Conservation (phyloP, 2,113 vertebrate genomes). For the Paratilapia polleni region DNA sequence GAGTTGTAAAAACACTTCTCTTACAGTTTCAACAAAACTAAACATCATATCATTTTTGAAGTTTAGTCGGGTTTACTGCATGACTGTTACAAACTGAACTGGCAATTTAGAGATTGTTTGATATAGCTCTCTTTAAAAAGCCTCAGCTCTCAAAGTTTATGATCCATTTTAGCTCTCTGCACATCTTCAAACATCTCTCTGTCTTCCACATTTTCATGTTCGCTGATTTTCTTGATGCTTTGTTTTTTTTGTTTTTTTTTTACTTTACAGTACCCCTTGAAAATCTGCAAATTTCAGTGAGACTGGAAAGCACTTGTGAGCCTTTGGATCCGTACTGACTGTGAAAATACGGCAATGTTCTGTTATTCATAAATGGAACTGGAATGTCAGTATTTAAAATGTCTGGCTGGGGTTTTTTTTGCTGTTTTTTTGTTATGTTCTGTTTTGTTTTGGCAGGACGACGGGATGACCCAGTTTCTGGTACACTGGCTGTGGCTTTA, state of each 20-base stretch:
- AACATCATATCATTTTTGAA: not conserved
- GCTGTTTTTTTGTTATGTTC: too few species aligned
- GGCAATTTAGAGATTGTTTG: not conserved
- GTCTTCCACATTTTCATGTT: fast-evolving
- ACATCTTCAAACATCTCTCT: not conserved
- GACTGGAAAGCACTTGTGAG: fast-evolving
- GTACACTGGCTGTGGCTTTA: not conserved
- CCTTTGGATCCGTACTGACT: fast-evolving
- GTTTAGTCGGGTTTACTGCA: not conserved
- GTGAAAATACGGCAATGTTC: fast-evolving
- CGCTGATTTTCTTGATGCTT: not conserved
- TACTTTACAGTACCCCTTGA: not conserved
- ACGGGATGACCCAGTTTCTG: not conserved
- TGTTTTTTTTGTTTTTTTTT: not conserved
- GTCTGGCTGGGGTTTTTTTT: not conserved
- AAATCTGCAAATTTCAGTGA: not conserved
- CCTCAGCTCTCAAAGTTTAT: not conserved
- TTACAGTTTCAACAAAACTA: not conserved
- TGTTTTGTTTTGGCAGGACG: not conserved
- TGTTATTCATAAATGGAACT: not conserved
- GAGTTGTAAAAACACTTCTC: not conserved
- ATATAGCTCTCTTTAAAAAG: not conserved
- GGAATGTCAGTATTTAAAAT: fast-evolving
- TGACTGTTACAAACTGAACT: not conserved
- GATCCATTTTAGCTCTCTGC: not conserved